Base-by-base conservation (phyloP, 2,888 invertebrate genomes). In the Aphodius granarius region DNA sequence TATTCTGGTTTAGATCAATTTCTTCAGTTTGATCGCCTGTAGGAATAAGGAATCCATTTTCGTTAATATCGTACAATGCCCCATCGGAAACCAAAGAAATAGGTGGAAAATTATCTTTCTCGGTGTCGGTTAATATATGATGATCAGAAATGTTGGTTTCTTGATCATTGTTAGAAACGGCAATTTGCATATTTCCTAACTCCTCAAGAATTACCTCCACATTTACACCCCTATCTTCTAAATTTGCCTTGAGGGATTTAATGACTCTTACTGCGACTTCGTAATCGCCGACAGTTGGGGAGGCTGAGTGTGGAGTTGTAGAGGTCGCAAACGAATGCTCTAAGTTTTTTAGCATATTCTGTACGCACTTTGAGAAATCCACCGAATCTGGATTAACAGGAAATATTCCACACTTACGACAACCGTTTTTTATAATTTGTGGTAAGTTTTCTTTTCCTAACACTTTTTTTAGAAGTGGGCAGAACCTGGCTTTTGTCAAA, bases 321-420 rank as follows among this genome's bases (percentile, higher is more conserved):
- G n/a, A n/a, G n/a, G n/a, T n/a, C n/a, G n/a, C n/a, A n/a, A n/a
- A n/a, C n/a, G n/a, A n/a, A n/a, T n/a, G n/a, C n/a, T n/a, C n/a
- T 23, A 43, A 18, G 23, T 74, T 72, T 77, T 77, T 75, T 19
- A 75, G 19, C 15, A 4, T n/a, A 66, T 75, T 77, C 43, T 77
- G 77, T 15, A 77, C 73, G 64, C 77, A 77, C 65, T 75, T 75
- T 13, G 77, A 65, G 66, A 71, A 75, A 66, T 77, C 77, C 15
- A 77, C 76, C 15, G 76, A 71, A 66, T 66, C 21, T 5, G 75
- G 72, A 21, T 75, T 63, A 66, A 75, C 72, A 9, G 73, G 73
- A 65, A 65, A 77, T 21, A 77, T 72, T 13, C 63, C 63, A 62
- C 63, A 62, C n/a, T n/a, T 9, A 9, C 63, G 9, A 62, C 9